Conservation (phyloP, 2,797 vertebrate genomes). For the Phalloptychus januarius region DNA sequence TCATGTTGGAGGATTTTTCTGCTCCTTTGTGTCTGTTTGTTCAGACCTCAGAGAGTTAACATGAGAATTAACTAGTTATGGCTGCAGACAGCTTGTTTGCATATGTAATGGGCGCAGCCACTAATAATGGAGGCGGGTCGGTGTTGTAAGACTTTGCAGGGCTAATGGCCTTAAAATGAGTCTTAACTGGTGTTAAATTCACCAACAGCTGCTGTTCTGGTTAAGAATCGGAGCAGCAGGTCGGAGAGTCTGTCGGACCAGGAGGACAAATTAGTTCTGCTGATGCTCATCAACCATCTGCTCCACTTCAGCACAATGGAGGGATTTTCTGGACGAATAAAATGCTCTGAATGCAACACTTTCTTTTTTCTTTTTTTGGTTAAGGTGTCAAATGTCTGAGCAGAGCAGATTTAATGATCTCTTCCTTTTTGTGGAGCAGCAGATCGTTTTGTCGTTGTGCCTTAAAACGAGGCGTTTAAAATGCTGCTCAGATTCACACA, state of each 20-base stretch:
- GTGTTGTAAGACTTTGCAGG: constrained; percentile 79
- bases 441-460: constrained; percentile 53
- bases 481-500: not conserved
- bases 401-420: constrained; percentile 63
- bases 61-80: constrained; percentile 49
- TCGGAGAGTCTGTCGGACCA: constrained; percentile 80
- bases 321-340: constrained; percentile 90
- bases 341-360: constrained; percentile 83
- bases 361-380: constrained; percentile 65
- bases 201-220: constrained; percentile 94
- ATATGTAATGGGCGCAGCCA: constrained; percentile 44
- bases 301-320: constrained; percentile 95
- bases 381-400: constrained; percentile 63
- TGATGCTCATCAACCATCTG: constrained; percentile 96
- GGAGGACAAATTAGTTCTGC: constrained; percentile 95
- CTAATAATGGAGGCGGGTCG: constrained; percentile 77
- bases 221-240: constrained; percentile 92
- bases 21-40: constrained; percentile 12
- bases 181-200: constrained; percentile 88
- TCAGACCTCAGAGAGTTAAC: constrained; percentile 28
- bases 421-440: constrained; percentile 43
- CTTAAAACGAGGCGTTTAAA: constrained; percentile 27
- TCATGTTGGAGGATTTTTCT: not conserved
- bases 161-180: constrained; percentile 93
- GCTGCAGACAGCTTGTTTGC: constrained; percentile 30